Conservation (phyloP, 1,140 invertebrate genomes). For the Scylla paramamosain region DNA sequence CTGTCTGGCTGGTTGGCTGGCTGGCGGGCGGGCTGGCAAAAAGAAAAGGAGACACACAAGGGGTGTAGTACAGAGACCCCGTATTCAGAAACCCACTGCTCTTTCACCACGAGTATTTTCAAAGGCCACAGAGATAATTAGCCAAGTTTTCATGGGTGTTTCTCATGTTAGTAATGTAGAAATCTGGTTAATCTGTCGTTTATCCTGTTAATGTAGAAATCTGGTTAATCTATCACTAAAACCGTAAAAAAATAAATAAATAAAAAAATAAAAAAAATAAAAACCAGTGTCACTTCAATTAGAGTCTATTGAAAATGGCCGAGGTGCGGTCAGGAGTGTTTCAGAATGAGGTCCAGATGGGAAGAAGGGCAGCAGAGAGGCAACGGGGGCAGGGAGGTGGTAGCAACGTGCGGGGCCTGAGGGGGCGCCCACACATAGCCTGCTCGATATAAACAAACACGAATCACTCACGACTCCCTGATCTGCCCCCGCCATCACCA, state of each 20-base stretch:
- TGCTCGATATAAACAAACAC: slow-evolving; percentile 4
- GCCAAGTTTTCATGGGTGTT: too few species aligned
- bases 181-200: too few species aligned
- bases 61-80: neutral
- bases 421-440: neutral
- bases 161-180: too few species aligned
- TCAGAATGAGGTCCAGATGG: neutral
- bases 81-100: too few species aligned
- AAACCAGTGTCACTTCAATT: too few species aligned
- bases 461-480: neutral
- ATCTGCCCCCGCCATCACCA: neutral
- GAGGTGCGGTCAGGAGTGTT: neutral
- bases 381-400: neutral
- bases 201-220: too few species aligned
- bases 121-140: too few species aligned
- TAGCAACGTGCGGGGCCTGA: neutral
- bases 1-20: neutral
- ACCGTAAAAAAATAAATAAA: too few species aligned
- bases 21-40: neutral
- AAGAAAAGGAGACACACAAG: neutral
- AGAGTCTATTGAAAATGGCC: neutral
- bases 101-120: too few species aligned
- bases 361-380: neutral
- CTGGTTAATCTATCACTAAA: too few species aligned
- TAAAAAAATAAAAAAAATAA: too few species aligned